Evolutionary conservation across 2,888 invertebrate species (phyloP), one percentile per base, ranked within the genome.

Genomic region (Lepidocyrtinus sp.): DNA sequence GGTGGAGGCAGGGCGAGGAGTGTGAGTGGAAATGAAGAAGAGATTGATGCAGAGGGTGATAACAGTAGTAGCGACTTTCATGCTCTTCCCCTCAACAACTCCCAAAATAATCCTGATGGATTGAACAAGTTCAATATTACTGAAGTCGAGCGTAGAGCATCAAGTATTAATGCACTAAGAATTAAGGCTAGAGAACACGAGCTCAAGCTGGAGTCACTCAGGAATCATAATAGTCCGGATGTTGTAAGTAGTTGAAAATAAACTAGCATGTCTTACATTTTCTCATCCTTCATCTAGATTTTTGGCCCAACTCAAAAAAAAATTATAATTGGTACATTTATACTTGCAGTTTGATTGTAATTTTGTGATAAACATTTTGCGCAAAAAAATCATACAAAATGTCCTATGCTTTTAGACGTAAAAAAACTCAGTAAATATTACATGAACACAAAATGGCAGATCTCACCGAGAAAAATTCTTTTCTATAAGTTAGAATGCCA

Each of bases 171-270:
- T 0, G 94, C 95, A 0, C 90, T 97, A 50, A 90, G 97, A 85
- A 91, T 96, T 87, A 96, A 96, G 86, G 97, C 97, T 0, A 91
- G 96, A 70, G 96, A 97, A 88, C 96, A 96, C 88, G 96, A 96
- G 88, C 89, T 96, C 65, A 92, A 95, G 88, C 90, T 96, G 87
- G 96, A 95, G 89, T 93, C 95, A 91, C 88, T 95, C 73, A 91
- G 95, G 72, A 94, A 95, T 82, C 73, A 82, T 70, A 76, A 55
- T 72, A 82, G 77, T 73, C 73, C 77, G 45, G 81, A 82, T 65
- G 74, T 82, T 24, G 81, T 82, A 63, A 82, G 81, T 77, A 82
- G 71, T 77, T 82, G 74, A 77, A n/a, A n/a, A n/a, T n/a, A n/a
- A n/a, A n/a, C n/a, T n/a, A n/a, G 15, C 12, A 12, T 46, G 46